phyloP scores from a whole-genome alignment of 2,797 vertebrate genomes.

The Pipistrellus pipistrellus region DNA sequence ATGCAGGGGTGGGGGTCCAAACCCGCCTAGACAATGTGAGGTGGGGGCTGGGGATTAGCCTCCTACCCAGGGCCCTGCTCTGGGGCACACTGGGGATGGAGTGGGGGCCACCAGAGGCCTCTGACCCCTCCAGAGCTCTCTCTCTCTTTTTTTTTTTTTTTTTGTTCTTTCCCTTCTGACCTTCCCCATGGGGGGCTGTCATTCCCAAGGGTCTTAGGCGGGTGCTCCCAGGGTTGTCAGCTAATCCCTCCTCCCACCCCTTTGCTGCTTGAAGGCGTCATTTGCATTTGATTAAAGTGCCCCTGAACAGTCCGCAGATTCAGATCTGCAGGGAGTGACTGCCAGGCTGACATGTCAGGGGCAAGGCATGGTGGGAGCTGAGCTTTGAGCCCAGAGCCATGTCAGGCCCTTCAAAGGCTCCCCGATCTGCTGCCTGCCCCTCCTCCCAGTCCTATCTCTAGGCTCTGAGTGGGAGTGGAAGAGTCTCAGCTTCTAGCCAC shows the following conservation, averaged over 20 bases:
- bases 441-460: not conserved
- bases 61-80: not conserved
- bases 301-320: not conserved
- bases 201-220: conserved; percentile 11
- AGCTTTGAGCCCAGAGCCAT: not conserved
- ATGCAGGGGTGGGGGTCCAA: not conserved
- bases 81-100: not conserved
- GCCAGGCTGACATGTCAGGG: conserved; percentile 20
- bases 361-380: not conserved
- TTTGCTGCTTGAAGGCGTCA: not conserved
- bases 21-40: not conserved
- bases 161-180: conserved; percentile 31
- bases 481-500: not conserved
- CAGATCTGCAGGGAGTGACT: not conserved
- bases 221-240: conserved; percentile 41
- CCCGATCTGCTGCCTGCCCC: not conserved
- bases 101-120: not conserved
- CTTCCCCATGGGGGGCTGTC: not conserved
- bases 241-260: not conserved
- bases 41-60: not conserved
- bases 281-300: conserved; percentile 69
- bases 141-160: not conserved
- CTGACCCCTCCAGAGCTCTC: not conserved
- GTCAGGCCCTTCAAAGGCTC: conserved; percentile 26
- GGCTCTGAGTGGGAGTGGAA: conserved; percentile 9